Percentiles rank a stretch among this genome's conserved stretches.
phyloP scores from a whole-genome alignment of 2,888 invertebrate species.

The Apamea sordens region DNA sequence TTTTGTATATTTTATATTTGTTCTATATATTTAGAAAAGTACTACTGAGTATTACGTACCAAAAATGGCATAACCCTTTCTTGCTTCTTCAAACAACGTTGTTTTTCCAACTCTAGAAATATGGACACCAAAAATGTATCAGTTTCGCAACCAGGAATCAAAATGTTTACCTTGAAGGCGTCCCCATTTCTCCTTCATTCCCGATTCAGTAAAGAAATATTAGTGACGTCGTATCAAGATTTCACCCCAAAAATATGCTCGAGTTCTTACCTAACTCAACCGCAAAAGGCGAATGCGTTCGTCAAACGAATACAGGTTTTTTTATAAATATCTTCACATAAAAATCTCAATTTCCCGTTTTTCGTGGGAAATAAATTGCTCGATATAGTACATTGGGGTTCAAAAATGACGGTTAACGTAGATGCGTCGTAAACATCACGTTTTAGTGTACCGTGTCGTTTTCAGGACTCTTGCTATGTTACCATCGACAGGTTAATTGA shows the following conservation, averaged over 20 bases:
- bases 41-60: neutral
- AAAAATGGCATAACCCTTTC: neutral
- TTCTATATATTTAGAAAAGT: neutral
- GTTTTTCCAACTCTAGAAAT: neutral
- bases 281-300: conserved; percentile 60
- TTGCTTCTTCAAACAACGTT: neutral
- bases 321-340: conserved; percentile 69
- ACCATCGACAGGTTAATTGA: conserved; percentile 66
- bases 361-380: conserved; percentile 72
- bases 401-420: conserved; percentile 65
- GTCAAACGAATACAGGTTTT: conserved; percentile 63
- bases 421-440: conserved; percentile 59
- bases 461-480: conserved; percentile 54
- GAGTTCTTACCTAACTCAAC: conserved; percentile 57
- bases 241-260: conserved; percentile 60
- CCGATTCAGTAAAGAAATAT: conserved; percentile 62
- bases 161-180: conserved; percentile 32
- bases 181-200: conserved; percentile 44
- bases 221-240: conserved; percentile 63
- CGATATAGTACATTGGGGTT: conserved; percentile 62
- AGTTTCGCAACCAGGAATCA: conserved; percentile 39
- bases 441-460: conserved; percentile 55
- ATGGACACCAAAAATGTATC: conserved; percentile 16
- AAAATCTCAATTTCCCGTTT: conserved; percentile 78
- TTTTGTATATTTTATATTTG: too few relatives aligned